Base-by-base conservation (phyloP, 1,140 invertebrate genomes). In the Planococcus citri region DNA sequence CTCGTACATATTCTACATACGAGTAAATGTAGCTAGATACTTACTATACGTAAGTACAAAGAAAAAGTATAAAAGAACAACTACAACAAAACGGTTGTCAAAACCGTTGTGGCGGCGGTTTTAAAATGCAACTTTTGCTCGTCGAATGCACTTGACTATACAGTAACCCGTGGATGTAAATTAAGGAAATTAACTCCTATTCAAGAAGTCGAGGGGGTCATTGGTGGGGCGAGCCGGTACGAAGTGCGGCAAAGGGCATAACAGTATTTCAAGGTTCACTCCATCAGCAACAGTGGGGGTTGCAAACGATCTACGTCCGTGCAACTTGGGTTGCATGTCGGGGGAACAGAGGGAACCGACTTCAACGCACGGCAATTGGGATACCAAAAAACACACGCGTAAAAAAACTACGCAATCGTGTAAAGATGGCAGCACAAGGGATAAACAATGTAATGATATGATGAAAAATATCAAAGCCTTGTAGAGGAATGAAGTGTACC, bases 381-480 rank as follows among this genome's bases (percentile, higher is more conserved):
- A 51, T 51, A 51, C 4, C 4, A 64, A 58, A 58, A 64, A 22
- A 27, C 60, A 20, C 60, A 25, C 60, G 60, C 60, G 22, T 64
- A 64, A 25, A 64, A n/a, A 64, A 25, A 64, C 22, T 27, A 64
- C 25, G 60, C 60, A 27, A 64, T 64, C 60, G 60, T 21, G 60
- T 64, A 64, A 25, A 64, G 60, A 64, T 64, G 60, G 60, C 60
- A 64, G 60, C 60, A 64, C 60, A 25, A 64, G 60, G 60, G 60
- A 64, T 51, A 51, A 51, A 51, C 41, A 51, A 9, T 51, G 41
- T 51, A n/a, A n/a, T n/a, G 41, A 51, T 51, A 51, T 51, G 10
- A 51, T 17, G 41, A 51, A 51, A 33, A 51, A 51, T 51, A 51
- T 51, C 2, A n/a, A 14, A 4, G 17, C 6, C n/a, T 51, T 17